Conservation (phyloP, 2,888 invertebrate genomes). For the Lepidochrysops patricia region DNA sequence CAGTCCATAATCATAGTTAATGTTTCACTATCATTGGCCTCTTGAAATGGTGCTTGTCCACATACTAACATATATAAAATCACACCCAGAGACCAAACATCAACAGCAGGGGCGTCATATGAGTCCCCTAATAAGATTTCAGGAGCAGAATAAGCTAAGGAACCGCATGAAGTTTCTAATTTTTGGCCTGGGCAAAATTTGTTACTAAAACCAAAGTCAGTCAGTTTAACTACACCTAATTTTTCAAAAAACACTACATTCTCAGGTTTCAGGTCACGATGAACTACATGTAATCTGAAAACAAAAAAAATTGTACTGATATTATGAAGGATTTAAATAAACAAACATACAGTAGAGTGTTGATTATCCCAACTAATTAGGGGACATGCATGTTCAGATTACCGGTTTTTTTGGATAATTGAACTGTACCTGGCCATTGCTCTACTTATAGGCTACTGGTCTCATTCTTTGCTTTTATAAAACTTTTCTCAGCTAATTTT, state of each 20-base stretch:
- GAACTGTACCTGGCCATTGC: too few species aligned
- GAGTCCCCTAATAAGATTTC: conserved; percentile 98
- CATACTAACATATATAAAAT: conserved; percentile 99
- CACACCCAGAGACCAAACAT: conserved; percentile 99
- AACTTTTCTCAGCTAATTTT: too few species aligned
- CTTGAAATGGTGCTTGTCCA: conserved; percentile 98
- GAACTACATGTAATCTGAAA: conserved; percentile 77
- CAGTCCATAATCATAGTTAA: conserved; percentile 99
- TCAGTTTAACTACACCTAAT: conserved; percentile 96
- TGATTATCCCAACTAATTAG: too few species aligned
- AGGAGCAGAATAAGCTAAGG: conserved; percentile 98
- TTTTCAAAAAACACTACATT: conserved; percentile 99
- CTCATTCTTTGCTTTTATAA: too few species aligned
- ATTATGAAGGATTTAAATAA: too few species aligned
- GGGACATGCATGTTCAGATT: too few species aligned
- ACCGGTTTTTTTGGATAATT: too few species aligned
- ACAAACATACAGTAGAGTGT: too few species aligned
- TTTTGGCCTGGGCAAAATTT: conserved; percentile 96
- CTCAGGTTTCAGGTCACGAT: conserved; percentile 97
- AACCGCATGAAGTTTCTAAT: conserved; percentile 97
- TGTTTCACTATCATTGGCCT: conserved; percentile 99
- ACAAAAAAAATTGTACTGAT: conserved; percentile 15
- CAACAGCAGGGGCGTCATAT: conserved; percentile 99
- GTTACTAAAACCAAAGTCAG: conserved; percentile 99
- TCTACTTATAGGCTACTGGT: too few species aligned